A percentile compares a stretch with the other conserved stretches of the same genome.
phyloP scores from a whole-genome alignment of 2,888 invertebrate genomes.

The Cataglyphis altisquamis region DNA sequence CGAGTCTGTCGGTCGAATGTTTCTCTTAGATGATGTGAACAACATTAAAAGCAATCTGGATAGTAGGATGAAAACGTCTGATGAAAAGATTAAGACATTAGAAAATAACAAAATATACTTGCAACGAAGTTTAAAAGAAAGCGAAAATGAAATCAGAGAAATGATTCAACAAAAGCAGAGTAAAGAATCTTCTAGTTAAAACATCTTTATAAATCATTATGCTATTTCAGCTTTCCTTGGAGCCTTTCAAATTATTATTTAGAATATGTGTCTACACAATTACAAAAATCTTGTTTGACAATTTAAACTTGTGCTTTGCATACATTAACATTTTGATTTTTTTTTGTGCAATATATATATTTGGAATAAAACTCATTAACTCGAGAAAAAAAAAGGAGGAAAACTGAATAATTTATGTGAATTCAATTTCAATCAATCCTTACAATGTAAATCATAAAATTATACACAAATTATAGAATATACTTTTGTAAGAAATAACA shows the following conservation, averaged over 20 bases:
- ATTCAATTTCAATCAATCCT: not conserved
- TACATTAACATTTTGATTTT: not conserved
- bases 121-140: slow-evolving; percentile 93
- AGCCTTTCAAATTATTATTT: not conserved
- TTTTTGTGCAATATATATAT: slow-evolving; percentile 9
- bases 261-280: not conserved
- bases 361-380: slow-evolving; percentile 32
- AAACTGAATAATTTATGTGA: not conserved
- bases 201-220: not conserved
- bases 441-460: not conserved
- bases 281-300: not conserved
- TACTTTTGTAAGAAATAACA: not conserved
- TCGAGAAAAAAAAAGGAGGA: not conserved
- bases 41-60: slow-evolving; percentile 90
- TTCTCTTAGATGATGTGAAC: slow-evolving; percentile 90
- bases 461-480: not conserved
- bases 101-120: slow-evolving; percentile 93
- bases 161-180: slow-evolving; percentile 90
- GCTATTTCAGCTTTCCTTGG: not conserved
- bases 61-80: slow-evolving; percentile 87
- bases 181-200: slow-evolving; percentile 77
- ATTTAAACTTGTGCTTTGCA: not conserved
- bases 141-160: slow-evolving; percentile 94
- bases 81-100: slow-evolving; percentile 91
- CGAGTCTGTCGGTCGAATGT: slow-evolving; percentile 95